Base-by-base conservation (phyloP, 2,113 vertebrate species). In the Etia nguti region DNA sequence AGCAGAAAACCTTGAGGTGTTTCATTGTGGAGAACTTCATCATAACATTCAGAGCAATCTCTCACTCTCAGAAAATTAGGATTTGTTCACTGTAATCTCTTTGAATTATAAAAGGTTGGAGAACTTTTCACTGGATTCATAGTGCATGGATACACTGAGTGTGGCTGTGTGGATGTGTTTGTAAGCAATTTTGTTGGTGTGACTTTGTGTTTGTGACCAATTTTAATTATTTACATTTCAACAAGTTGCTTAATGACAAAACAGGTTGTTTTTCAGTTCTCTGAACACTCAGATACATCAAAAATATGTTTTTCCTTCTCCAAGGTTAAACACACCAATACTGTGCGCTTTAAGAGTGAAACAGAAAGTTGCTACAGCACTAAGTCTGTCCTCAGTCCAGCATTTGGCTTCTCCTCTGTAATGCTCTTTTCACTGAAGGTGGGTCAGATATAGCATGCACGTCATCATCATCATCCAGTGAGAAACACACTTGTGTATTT, bases 1-100 rank as follows among this genome's bases (percentile, higher is more conserved):
- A 89, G 90, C 82, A 85, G 77, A 84, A 68, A 88, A 90, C 95
- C 93, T 95, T 95, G 94, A 93, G 80, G 75, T 94, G 86, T 93
- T 92, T 93, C 86, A 81, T 56, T 57, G 70, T 29, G 43, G 65
- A 46, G 50, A 84, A 85, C 80, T 56, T 90, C 36, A 86, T 93
- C 87, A 86, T 75, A 85, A 82, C 24, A 82, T 83, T 91, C 80
- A 43, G 70, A 88, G 75, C 50, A 81, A 79, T 85, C 70, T 81
- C 70, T 29, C 73, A 57, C 11, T 59, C 24, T 86, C 79, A 24
- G 65, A 89, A 90, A 89, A 31, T 60, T 75, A 75, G 56, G 6
- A 81, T 83, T 55, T 83, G 84, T 90, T 91, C 31, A 56, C 8
- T 68, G 15, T 41, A 48, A 86, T 87, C 26, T 81, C 81, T 82